Evolutionary conservation across 2,888 invertebrate genomes (phyloP).

Genomic region (Tetragonula carbonaria): DNA sequence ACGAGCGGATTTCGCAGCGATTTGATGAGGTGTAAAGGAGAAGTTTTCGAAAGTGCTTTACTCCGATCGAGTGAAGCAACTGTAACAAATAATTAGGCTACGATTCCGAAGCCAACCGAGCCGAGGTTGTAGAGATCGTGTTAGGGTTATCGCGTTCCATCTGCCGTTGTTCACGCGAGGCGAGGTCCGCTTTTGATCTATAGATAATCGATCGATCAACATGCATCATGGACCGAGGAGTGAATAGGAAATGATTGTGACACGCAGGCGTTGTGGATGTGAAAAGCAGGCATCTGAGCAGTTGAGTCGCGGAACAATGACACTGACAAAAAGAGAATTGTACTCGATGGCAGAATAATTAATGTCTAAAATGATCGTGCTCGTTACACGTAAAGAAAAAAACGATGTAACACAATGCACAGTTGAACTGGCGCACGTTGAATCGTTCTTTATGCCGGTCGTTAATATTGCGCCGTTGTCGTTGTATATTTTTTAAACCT

Average conservation of each 20-base stretch:
- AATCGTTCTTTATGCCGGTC: neutral
- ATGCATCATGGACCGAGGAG: slow-evolving; percentile 28
- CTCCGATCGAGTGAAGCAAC: slow-evolving; percentile 2
- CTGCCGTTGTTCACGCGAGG: neutral
- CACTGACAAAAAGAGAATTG: slow-evolving; percentile 26
- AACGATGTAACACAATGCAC: neutral
- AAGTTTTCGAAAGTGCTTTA: slow-evolving; percentile 18
- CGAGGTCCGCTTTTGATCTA: slow-evolving; percentile 15
- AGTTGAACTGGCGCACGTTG: neutral
- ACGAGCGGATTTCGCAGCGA: neutral
- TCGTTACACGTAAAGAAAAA: neutral
- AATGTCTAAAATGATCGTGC: slow-evolving; percentile 23
- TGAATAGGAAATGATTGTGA: slow-evolving; percentile 29
- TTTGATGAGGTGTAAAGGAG: too few species aligned
- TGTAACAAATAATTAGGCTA: neutral
- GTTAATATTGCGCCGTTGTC: neutral
- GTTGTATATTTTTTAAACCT: neutral
- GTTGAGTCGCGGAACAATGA: slow-evolving; percentile 23
- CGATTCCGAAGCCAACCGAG: slow-evolving; percentile 6
- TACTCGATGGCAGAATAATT: slow-evolving; percentile 26
- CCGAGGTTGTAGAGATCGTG: neutral
- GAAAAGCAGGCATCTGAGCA: slow-evolving; percentile 10
- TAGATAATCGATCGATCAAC: slow-evolving; percentile 52
- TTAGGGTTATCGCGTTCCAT: slow-evolving; percentile 2
- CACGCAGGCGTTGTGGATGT: neutral